A percentile compares a stretch with the other conserved stretches of the same genome.
Evolutionary conservation across 2,113 vertebrate species (phyloP).

Genomic region (Machaerirhynchus nigripectus): DNA sequence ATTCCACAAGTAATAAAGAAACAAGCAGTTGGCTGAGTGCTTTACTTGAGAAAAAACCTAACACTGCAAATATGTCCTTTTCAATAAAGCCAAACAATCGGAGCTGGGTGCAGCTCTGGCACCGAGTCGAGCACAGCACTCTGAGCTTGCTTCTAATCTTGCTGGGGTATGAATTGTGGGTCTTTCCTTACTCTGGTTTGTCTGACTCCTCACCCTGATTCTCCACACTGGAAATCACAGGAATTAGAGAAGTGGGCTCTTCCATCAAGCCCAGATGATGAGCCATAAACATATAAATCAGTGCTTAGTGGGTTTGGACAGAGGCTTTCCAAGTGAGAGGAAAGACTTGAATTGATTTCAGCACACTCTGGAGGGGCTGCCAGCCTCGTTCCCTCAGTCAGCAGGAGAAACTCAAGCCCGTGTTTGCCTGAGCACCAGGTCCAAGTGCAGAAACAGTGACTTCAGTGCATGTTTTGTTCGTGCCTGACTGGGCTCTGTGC

Average conservation of each 20-base stretch:
- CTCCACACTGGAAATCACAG: not conserved
- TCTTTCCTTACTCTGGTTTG: not conserved
- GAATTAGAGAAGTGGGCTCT: not conserved
- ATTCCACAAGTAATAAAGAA: constrained; percentile 29
- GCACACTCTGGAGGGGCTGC: rapidly evolving
- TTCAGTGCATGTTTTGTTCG: not conserved
- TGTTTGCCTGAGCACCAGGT: not conserved
- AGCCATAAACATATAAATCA: not conserved
- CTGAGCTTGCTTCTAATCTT: not conserved
- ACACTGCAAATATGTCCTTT: not conserved
- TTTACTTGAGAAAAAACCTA: not conserved
- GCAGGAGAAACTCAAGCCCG: not conserved
- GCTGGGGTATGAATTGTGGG: rapidly evolving
- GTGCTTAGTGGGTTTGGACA: not conserved
- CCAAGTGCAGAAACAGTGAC: not conserved
- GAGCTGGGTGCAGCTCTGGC: not conserved
- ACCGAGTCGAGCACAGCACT: not conserved
- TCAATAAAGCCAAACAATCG: not conserved
- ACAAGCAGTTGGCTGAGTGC: not conserved
- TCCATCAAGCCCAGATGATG: not conserved
- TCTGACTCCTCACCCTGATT: not conserved
- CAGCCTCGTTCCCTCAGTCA: not conserved
- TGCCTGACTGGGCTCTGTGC: not conserved
- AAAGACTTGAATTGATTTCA: not conserved
- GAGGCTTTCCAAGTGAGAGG: not conserved